phyloP scores from a whole-genome alignment of 2,888 invertebrate genomes.

The Arrhopalites spinosus region DNA sequence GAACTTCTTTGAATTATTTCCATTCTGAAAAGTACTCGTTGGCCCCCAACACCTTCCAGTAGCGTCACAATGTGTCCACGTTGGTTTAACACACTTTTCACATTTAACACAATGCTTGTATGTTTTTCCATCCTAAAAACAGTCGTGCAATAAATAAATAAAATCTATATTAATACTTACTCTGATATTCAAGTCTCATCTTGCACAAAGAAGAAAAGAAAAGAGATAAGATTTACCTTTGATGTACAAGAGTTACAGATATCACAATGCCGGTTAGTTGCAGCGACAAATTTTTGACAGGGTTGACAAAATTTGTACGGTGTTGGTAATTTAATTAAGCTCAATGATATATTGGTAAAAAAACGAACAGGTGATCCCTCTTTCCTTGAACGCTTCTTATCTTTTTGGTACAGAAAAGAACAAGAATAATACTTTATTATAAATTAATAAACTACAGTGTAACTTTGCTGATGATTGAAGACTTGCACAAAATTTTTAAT shows the following conservation, averaged over 20 bases:
- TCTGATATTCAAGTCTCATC: too few species aligned
- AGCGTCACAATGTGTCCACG: slow-evolving; percentile 33
- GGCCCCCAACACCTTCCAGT: slow-evolving; percentile 20
- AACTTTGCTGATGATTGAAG: not conserved
- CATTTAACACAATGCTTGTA: slow-evolving; percentile 39
- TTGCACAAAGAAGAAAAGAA: not conserved
- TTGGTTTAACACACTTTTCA: slow-evolving; percentile 39
- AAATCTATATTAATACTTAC: not conserved
- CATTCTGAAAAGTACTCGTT: too few species aligned
- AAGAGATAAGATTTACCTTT: slow-evolving; percentile 27
- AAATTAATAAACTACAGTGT: not conserved
- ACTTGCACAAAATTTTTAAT: not conserved
- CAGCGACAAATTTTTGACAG: slow-evolving; percentile 38
- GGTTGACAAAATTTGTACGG: slow-evolving; percentile 34
- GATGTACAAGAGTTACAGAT: slow-evolving; percentile 38
- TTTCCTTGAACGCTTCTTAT: slow-evolving; percentile 17
- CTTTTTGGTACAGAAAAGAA: not conserved
- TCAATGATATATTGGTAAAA: slow-evolving; percentile 30
- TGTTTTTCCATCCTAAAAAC: slow-evolving; percentile 36
- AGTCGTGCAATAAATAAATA: not conserved
- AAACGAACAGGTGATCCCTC: slow-evolving; percentile 32
- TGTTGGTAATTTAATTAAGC: slow-evolving; percentile 19
- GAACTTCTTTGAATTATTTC: too few species aligned
- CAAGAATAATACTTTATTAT: not conserved
- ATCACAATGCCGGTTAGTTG: slow-evolving; percentile 34